Base-by-base conservation (phyloP, 1,140 invertebrate genomes). In the Riptortus pedestris region DNA sequence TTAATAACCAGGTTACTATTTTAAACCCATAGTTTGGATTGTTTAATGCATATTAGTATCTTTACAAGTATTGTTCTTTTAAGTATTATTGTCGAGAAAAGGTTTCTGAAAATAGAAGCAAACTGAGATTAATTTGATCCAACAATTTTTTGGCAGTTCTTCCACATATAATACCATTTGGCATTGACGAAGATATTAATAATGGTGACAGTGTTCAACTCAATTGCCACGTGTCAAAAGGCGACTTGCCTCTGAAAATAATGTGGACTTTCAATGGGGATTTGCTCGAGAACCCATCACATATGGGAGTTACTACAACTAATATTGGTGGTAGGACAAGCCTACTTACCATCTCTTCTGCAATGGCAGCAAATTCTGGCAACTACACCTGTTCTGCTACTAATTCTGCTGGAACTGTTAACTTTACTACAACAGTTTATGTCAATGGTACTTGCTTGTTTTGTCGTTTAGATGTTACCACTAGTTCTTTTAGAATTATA, bases 311-410 rank as follows among this genome's bases (percentile, higher is more conserved):
- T 11, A 77, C 79, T 26, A 78, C 84, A 63, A 78, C 80, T 64
- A 84, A 85, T 71, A 79, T 81, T 67, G 76, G 77, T 64, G 75
- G 76, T 62, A 74, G 79, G 62, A 74, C 81, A 2, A 87, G 82
- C 73, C 81, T 85, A 65, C 74, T 90, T 58, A 84, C 81, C 66
- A 87, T 90, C 69, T 83, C 87, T 68, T 78, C 82, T 2, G 84
- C 88, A 9, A 79, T 79, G 28, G 80, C 82, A 4, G 77, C 79
- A 67, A 85, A 89, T 63, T 65, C 47, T 22, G 79, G 79, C 9
- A 86, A 84, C 71, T 91, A 89, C 74, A 87, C 85, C 16, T 91
- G 88, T 74, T 77, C 82, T 65, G 87, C 84, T 59, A 80, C 81
- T 77, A 91, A 90, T 76, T 77, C 77, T 63, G 86, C 84, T 65